These are phyloP conservation scores for Gopherus flavomarginatus DNA, from an alignment of 2,113 vertebrate genomes.

Conservation along the genomic window DNA sequence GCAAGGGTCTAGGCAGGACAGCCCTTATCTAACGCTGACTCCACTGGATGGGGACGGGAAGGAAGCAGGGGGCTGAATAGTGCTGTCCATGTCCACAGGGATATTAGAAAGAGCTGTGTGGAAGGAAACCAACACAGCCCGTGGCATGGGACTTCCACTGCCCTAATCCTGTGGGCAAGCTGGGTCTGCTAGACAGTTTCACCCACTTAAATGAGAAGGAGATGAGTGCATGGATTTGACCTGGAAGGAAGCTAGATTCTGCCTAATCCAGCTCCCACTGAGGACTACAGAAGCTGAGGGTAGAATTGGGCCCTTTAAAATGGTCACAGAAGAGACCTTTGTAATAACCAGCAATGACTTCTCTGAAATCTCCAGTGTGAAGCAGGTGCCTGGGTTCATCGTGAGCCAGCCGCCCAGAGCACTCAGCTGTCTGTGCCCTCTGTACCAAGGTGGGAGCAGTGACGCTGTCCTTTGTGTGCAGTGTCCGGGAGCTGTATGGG, in stretches of 20 bases:
- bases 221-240: accelerated
- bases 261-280: not conserved
- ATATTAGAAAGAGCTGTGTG: accelerated
- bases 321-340: not conserved
- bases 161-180: accelerated
- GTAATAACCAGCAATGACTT: not conserved
- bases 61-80: not conserved
- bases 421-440: no score
- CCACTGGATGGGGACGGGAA: not conserved
- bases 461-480: no score
- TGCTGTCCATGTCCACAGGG: accelerated
- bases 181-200: not conserved
- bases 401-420: not conserved
- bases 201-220: not conserved
- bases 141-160: accelerated
- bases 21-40: accelerated
- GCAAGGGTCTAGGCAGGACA: accelerated
- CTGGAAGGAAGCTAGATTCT: not conserved
- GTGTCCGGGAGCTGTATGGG: not conserved
- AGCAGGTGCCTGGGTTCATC: not conserved
- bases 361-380: not conserved
- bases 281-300: not conserved
- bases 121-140: not conserved
- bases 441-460: not conserved
- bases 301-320: not conserved